Percentiles rank a stretch among this genome's conserved stretches.
phyloP scores from a whole-genome alignment of 2,797 vertebrate species.

The Hyperoplus lanceolatus region DNA sequence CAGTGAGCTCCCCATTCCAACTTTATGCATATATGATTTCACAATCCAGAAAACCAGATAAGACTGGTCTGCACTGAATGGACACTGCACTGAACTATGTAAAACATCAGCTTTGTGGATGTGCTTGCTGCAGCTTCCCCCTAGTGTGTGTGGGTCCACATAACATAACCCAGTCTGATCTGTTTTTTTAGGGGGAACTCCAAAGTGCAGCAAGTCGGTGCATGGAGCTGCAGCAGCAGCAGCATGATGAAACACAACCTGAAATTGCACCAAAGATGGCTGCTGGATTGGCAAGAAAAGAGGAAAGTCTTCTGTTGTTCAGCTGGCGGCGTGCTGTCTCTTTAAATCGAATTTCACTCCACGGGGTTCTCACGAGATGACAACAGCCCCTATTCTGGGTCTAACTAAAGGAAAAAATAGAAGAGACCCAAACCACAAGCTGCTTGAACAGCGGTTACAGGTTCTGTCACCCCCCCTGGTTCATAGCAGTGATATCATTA shows the following conservation, averaged over 20 bases:
- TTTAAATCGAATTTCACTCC: conserved; percentile 80
- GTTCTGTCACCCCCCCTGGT: neutral
- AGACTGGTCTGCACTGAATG: conserved; percentile 14
- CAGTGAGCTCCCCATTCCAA: neutral
- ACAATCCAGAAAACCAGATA: conserved; percentile 20
- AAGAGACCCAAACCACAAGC: neutral
- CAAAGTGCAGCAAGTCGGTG: neutral
- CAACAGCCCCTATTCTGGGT: conserved; percentile 7
- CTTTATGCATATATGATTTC: conserved; percentile 8
- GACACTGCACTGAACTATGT: conserved; percentile 10
- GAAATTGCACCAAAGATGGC: conserved; percentile 80
- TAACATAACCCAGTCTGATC: conserved; percentile 60
- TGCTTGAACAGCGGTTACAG: neutral
- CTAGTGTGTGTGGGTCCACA: conserved; percentile 14
- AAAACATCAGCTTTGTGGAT: conserved; percentile 20
- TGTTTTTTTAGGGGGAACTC: conserved; percentile 46
- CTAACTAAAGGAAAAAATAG: neutral
- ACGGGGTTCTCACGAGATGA: conserved; percentile 66
- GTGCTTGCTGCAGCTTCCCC: conserved; percentile 20
- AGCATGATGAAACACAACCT: conserved; percentile 68
- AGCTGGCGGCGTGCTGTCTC: conserved; percentile 29
- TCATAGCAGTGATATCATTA: neutral
- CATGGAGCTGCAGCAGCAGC: conserved; percentile 20
- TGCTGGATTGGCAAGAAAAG: conserved; percentile 64
- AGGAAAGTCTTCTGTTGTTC: conserved; percentile 26